Conservation (phyloP, 92 coral and sea anemone genomes). For the Anthopleura xanthogrammica region DNA sequence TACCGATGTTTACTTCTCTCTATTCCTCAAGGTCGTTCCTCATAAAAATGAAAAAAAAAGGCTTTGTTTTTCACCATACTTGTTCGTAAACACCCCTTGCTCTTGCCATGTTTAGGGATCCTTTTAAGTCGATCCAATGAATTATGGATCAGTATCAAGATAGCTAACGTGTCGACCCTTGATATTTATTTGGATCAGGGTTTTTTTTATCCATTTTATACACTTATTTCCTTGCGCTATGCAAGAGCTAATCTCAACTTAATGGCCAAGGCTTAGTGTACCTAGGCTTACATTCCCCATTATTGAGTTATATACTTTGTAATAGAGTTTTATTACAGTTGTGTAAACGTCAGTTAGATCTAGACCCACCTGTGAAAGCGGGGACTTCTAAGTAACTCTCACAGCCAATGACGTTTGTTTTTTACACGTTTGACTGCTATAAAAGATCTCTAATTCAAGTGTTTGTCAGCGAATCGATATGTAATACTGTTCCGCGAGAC, state of each 20-base stretch:
- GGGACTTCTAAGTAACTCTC: too few relatives aligned
- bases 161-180: background rate
- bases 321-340: too few relatives aligned
- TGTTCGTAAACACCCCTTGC: background rate
- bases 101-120: background rate
- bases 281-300: background rate
- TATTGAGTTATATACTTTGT: background rate
- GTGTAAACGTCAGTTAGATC: background rate
- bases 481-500: too few relatives aligned
- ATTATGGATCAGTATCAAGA: too few relatives aligned
- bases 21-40: background rate
- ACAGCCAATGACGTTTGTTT: too few relatives aligned
- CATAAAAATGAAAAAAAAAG: background rate
- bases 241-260: background rate
- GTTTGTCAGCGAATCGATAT: too few relatives aligned
- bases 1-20: background rate
- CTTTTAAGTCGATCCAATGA: background rate
- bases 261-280: too few relatives aligned
- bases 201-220: background rate
- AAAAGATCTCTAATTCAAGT: too few relatives aligned
- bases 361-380: background rate
- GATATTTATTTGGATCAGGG: background rate
- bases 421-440: too few relatives aligned
- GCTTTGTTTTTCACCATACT: background rate
- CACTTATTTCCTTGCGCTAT: background rate